Base-by-base conservation (phyloP, 23 tunicate species). In the Halocynthia aurantium region DNA sequence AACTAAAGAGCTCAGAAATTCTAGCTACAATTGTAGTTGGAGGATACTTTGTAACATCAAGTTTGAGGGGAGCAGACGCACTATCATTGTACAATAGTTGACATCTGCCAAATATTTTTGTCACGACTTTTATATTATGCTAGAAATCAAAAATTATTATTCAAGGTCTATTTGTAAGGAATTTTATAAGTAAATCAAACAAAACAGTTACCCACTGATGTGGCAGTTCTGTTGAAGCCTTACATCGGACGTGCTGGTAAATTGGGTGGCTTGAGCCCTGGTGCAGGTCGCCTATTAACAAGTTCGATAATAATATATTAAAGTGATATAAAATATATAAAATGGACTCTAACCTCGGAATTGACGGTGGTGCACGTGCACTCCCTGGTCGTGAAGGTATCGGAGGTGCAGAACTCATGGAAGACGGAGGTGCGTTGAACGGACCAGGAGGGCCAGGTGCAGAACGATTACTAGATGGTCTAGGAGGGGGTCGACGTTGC, bases 381-480 rank as follows among this genome's bases (percentile, higher is more conserved):
- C 85, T 22, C 12, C 88, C 88, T 13, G 96, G 96, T 22, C 96
- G 73, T 69, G 87, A 80, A 21, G 96, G 96, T 63, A 89, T 89
- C n/a, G 96, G 96, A 7, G 96, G 96, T 5, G 95, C 95, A 13
- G 90, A 75, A 66, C 40, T 73, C 8, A 76, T 73, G 17, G 90
- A 84, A 76, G 80, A 64, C 76, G 80, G 55, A 13, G 90, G 90
- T 22, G 84, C 69, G 66, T 83, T 87, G 18, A 80, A 70, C 13
- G 80, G 55, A 22, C 60, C 50, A 8, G 96, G 96, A 15, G 96
- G 88, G 18, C 85, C 88, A 19, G 88, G 85, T 75, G 85, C 82
- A 67, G 63, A 40, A 11, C 88, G 66, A 49, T 57, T 72, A 51
- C 70, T 52, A 6, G 53, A 13, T 52, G 84, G 87, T 20, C 84